Evolutionary conservation across 2,888 invertebrate species (phyloP), one percentile per base, ranked within the genome.

Genomic region (Eristalinus sepulchralis): DNA sequence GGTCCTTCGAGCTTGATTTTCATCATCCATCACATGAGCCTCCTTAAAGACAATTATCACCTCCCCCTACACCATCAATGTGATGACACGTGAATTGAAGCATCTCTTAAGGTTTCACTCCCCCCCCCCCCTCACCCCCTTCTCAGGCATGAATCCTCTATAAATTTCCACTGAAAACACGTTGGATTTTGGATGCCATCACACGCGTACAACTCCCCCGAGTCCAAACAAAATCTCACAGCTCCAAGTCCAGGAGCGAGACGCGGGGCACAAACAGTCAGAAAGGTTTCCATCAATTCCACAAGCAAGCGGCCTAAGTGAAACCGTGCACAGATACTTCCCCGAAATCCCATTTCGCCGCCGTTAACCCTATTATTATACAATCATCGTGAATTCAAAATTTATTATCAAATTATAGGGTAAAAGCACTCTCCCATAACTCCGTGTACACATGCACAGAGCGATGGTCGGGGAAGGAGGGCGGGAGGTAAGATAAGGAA

Each of bases 371-470:
- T 72, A 73, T 80, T 80, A 80, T 73, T 80, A 80, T 71, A 80
- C 72, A 80, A 80, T 75, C 81, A 75, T 75, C 68, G 63, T 75
- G 75, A 81, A 80, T 73, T 80, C 81, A 75, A 75, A 81, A 81
- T 81, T 75, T 81, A 81, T 81, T 81, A 81, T 75, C 81, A 81
- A 81, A 81, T 81, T 81, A 75, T 64, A 75, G 75, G 63, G 75
- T 81, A 81, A 75, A 75, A 73, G 81, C 81, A 80, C 34, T 17
- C 75, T 70, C 47, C 68, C 81, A 81, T 81, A 81, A 75, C 68
- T 81, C 68, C 75, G 36, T 6, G 5, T 8, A 17, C 8, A 47
- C n/a, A 47, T 6, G 1, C 3, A 13, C 11, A 10, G 0, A 39
- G 10, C 13, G 0, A 1, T 1, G 6, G 47, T 0, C 4, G 17